Evolutionary conservation across 2,113 vertebrate genomes (phyloP), one percentile per base, ranked within the genome.

Genomic region (Notechis scutatus): DNA sequence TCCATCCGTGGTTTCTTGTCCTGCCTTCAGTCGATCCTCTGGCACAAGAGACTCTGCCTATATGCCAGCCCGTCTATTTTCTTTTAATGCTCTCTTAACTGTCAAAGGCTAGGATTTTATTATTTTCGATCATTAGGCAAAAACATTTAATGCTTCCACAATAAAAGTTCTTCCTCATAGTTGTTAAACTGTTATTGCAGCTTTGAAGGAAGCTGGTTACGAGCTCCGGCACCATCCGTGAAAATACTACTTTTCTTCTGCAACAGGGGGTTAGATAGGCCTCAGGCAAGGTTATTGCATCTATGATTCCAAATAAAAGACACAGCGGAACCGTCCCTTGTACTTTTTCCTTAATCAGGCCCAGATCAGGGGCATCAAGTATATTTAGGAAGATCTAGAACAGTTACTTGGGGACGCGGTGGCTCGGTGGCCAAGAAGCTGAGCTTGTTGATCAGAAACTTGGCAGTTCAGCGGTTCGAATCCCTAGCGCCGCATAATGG

Each of bases 111-210:
- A 52, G 45, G 47, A 23, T 93, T 93, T 93, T 93, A 93, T 85
- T 90, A 69, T 90, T 93, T 89, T 87, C 89, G 64, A 93, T 90
- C 74, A 93, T 93, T 93, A 87, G 89, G 81, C 89, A 91, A 91
- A 90, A 93, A 64, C 56, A 61, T 90, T 90, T 90, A 93, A 93
- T 93, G 92, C 81, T 55, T 10, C 4, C 29, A 89, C 89, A 87
- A 85, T 93, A 90, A 93, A 93, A 87, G 34, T 55, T 85, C 54
- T 90, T 59, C 54, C 54, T 85, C 92, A 42, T 2, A 57, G 89
- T 55, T 91, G 92, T 93, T 93, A 87, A 93, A 90, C 92, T 26
- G 89, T 90, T 90, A 90, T 93, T 61, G 87, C 89, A 54, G 56
- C 47, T 64, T 86, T n/a, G 74, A 86, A 61, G 24, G 55, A 56